Evolutionary conservation across 2,113 vertebrate species (phyloP).

Genomic region (Oostethus manadensis): DNA sequence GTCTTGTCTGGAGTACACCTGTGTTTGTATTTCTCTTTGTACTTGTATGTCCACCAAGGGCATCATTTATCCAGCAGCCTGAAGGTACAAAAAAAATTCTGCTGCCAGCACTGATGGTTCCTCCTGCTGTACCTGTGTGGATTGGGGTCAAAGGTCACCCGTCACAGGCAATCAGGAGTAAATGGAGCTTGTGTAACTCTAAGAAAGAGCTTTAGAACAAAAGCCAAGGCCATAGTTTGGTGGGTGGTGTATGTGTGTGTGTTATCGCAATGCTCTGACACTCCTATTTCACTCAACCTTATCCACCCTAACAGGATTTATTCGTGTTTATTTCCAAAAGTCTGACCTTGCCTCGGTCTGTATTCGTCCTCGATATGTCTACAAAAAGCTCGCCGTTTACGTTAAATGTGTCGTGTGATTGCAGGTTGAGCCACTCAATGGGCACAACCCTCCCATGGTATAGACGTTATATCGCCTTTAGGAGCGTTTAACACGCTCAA

Average conservation of each 20-base stretch:
- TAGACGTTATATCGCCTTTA: constrained; percentile 12
- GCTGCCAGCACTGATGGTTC: constrained; percentile 68
- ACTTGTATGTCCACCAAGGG: constrained; percentile 53
- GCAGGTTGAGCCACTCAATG: constrained; percentile 17
- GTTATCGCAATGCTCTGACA: neutral
- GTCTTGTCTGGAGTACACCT: neutral
- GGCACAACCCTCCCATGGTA: constrained; percentile 27
- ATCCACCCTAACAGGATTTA: constrained; percentile 53
- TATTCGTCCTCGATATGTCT: constrained; percentile 16
- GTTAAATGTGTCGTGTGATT: constrained; percentile 26
- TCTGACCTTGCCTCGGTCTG: constrained; percentile 47
- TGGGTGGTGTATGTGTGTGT: constrained; percentile 33
- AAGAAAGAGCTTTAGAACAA: constrained; percentile 67
- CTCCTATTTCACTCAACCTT: constrained; percentile 42
- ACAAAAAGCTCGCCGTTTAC: constrained; percentile 15
- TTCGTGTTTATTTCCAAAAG: constrained; percentile 57
- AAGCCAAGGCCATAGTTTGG: constrained; percentile 55
- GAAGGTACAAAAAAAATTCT: constrained; percentile 61
- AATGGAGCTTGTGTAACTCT: constrained; percentile 69
- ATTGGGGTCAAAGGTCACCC: constrained; percentile 71
- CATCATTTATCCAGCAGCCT: constrained; percentile 69
- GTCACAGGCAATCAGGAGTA: constrained; percentile 72
- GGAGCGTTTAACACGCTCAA: constrained; percentile 42
- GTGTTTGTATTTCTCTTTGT: constrained; percentile 19
- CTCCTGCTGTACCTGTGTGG: constrained; percentile 63